Percentiles rank a stretch among this genome's conserved stretches.
Evolutionary conservation across 2,888 invertebrate genomes (phyloP).

Genomic region (Steinernema hermaphroditum): DNA sequence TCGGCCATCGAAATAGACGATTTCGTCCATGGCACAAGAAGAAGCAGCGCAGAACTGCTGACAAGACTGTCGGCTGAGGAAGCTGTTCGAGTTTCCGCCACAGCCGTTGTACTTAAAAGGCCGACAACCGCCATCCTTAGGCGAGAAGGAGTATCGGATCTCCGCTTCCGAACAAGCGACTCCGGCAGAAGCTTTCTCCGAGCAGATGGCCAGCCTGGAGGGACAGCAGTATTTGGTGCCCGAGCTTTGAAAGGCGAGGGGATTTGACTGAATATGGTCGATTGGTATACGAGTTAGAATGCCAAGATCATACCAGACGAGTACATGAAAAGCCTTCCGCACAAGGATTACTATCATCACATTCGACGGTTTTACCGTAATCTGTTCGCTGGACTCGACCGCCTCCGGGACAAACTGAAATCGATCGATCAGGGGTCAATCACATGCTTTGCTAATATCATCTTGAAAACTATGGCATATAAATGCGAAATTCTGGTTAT

Average conservation of each 20-base stretch:
- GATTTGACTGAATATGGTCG: neutral
- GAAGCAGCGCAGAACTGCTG: conserved; percentile 57
- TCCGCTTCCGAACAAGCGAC: conserved; percentile 45
- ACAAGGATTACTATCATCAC: conserved; percentile 39
- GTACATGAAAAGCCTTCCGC: conserved; percentile 38
- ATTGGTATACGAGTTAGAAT: neutral
- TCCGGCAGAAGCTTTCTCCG: conserved; percentile 48
- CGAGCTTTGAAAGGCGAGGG: neutral
- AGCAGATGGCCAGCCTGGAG: conserved; percentile 49
- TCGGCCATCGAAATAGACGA: conserved; percentile 48
- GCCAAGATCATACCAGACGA: conserved; percentile 29
- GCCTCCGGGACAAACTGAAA: conserved; percentile 48
- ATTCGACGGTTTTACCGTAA: conserved; percentile 40
- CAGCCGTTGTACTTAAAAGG: conserved; percentile 43
- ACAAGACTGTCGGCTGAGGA: conserved; percentile 50
- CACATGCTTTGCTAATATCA: too few relatives aligned
- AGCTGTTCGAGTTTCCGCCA: conserved; percentile 53
- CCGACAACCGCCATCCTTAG: conserved; percentile 42
- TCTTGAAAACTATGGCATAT: too few relatives aligned
- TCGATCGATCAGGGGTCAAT: too few relatives aligned
- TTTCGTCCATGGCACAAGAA: conserved; percentile 58
- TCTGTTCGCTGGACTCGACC: conserved; percentile 46
- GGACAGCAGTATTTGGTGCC: conserved; percentile 47
- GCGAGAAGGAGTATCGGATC: conserved; percentile 53
- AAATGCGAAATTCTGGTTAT: too few relatives aligned